A percentile compares a stretch with the other conserved stretches of the same genome.
Evolutionary conservation across 2,888 invertebrate genomes (phyloP).

Genomic region (Rotaria magnacalcarata): DNA sequence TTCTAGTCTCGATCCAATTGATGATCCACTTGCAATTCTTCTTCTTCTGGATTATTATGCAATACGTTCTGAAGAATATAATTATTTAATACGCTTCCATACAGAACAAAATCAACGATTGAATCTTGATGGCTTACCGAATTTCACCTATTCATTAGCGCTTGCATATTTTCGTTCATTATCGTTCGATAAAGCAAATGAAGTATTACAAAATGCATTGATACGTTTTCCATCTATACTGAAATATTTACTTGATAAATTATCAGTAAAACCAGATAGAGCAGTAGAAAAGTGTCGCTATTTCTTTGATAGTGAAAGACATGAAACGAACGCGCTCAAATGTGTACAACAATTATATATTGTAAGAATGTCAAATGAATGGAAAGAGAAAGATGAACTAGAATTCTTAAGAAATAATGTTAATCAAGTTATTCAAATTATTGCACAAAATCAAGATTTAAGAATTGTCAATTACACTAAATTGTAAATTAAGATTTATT

Average conservation of each 20-base stretch:
- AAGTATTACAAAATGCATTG: slow-evolving; percentile 69
- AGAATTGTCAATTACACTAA: slow-evolving; percentile 64
- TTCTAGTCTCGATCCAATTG: slow-evolving; percentile 56
- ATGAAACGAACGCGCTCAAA: slow-evolving; percentile 62
- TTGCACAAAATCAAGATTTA: slow-evolving; percentile 40
- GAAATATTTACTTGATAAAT: slow-evolving; percentile 70
- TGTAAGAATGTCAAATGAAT: slow-evolving; percentile 70
- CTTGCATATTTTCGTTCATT: slow-evolving; percentile 67
- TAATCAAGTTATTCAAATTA: slow-evolving; percentile 53
- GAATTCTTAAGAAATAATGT: slow-evolving; percentile 74
- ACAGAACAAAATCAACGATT: slow-evolving; percentile 61
- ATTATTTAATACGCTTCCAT: slow-evolving; percentile 66
- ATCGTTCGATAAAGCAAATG: slow-evolving; percentile 50
- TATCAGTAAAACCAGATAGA: slow-evolving; percentile 70
- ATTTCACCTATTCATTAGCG: slow-evolving; percentile 76
- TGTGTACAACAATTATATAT: slow-evolving; percentile 72
- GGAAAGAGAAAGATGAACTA: slow-evolving; percentile 72
- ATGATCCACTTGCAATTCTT: slow-evolving; percentile 60
- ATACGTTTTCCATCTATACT: slow-evolving; percentile 77
- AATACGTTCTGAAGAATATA: slow-evolving; percentile 69
- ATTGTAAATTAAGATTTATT: slow-evolving; percentile 57
- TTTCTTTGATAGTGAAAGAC: slow-evolving; percentile 34
- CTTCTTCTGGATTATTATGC: slow-evolving; percentile 78
- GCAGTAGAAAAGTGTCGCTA: slow-evolving; percentile 38
- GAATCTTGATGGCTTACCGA: slow-evolving; percentile 76